These are phyloP conservation scores for Distichodus sexfasciatus DNA, from an alignment of 2,797 vertebrate genomes.

Conservation along the genomic window DNA sequence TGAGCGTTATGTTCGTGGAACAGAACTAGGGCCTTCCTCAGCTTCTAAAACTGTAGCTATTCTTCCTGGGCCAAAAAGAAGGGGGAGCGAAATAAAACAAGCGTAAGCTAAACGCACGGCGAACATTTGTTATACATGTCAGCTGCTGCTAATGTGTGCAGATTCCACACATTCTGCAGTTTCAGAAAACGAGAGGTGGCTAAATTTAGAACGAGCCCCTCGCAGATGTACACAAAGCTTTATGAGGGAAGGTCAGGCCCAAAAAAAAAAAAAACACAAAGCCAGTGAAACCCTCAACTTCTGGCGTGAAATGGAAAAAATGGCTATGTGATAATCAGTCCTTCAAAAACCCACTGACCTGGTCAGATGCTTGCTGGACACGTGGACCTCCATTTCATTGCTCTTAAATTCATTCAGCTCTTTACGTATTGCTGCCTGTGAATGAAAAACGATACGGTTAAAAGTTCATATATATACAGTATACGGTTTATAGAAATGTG, in stretches of 20 bases:
- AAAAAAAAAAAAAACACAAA: no score
- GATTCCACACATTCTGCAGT: slow-evolving; percentile 39
- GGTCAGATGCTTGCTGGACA: slow-evolving; percentile 96
- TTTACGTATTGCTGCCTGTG: slow-evolving; percentile 93
- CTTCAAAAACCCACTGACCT: slow-evolving; percentile 86
- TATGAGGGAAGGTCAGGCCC: background rate
- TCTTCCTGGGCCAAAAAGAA: slow-evolving; percentile 42
- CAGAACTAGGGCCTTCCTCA: slow-evolving; percentile 31
- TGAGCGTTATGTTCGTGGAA: slow-evolving; percentile 50
- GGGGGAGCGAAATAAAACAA: slow-evolving; percentile 51
- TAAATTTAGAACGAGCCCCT: slow-evolving; percentile 56
- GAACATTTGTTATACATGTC: slow-evolving; percentile 63
- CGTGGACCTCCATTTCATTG: slow-evolving; percentile 97
- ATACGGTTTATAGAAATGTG: no score
- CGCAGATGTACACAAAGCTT: slow-evolving; percentile 17
- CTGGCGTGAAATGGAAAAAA: no score
- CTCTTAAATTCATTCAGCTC: slow-evolving; percentile 99
- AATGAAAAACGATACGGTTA: slow-evolving; percentile 15
- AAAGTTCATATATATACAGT: background rate
- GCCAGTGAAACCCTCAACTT: no score
- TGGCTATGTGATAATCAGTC: no score
- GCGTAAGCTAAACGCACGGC: slow-evolving; percentile 59
- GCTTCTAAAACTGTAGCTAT: slow-evolving; percentile 41
- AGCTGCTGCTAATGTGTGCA: slow-evolving; percentile 48
- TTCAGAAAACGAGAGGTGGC: slow-evolving; percentile 49